Base-by-base conservation (phyloP, 2,888 invertebrate genomes). In the Drosophila histrio region DNA sequence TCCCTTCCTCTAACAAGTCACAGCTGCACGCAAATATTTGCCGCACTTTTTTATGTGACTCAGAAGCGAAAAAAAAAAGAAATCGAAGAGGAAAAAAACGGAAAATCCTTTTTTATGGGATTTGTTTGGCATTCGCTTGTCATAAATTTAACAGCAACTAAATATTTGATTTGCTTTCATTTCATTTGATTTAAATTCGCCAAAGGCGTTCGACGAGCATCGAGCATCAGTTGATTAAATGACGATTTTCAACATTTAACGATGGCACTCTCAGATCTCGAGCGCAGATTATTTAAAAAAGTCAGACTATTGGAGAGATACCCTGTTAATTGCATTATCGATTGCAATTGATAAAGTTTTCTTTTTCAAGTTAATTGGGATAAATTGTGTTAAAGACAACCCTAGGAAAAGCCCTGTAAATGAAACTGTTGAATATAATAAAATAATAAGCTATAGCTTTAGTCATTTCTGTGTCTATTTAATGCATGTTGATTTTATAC, bases 61-160 rank as follows among this genome's bases (percentile, higher is more conserved):
- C 9, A 11, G 26, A 59, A 43, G 15, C 15, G 26, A 39, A 47
- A 17, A 49, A 30, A 19, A 44, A 19, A 3, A 34, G 17, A 7
- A 13, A 30, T 11, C 26, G 8, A 41, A 39, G 24, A 26, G 21
- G n/a, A n/a, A 39, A n/a, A 3, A 47, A 8, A 11, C 26, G 8
- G 19, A 32, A 59, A 54, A 44, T 47, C 36, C 36, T 77, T 77
- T 85, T 67, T 72, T 77, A 59, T 77, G 73, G 49, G 63, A 68
- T 80, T 84, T 82, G 60, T 68, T 65, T 73, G 70, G 57, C 56
- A 62, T 44, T 49, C 52, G 70, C 63, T 60, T 74, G 87, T 69
- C 87, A 82, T 82, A 87, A 87, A 82, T 87, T 77, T 64, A 77
- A 84, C 75, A 84, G 81, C 69, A 68, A 72, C 72, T 87, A 87